Evolutionary conservation across 2,797 vertebrate genomes (phyloP), one percentile per base, ranked within the genome.

Genomic region (Acomys russatus): DNA sequence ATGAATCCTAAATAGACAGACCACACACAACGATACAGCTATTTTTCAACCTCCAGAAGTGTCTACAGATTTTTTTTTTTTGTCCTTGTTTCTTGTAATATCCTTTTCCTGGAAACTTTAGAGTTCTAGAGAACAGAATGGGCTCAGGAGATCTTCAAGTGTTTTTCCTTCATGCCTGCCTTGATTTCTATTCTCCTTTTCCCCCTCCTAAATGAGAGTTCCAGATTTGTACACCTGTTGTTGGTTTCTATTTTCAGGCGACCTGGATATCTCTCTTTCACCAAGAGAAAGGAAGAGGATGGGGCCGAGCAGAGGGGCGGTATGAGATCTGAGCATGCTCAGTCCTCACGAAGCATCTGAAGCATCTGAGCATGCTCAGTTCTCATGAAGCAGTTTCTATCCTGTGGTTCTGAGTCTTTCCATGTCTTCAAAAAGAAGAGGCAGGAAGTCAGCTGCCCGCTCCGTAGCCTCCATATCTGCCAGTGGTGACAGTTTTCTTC

Each of bases 221-320:
- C 56, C 12, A 66, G 54, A 54, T 14, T 63, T 95, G 9, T n/a
- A 1, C 35, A 9, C 23, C 68, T 94, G 90, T 80, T 74, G 20
- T 66, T 66, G 22, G 22, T 92, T 93, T 94, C 17, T 44, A 87
- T 91, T 94, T 96, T 78, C 70, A 49, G 54, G 76, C 76, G 66
- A 85, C 35, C n/a, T 63, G 49, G 54, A 66, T 77, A 8, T 6
- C 49, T 61, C 22, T n/a, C 28, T 96, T 92, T 85, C 7, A 64
- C 30, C 44, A 12, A 12, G 22, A 63, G 2, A 0, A 7, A 73
- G 22, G 51, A 56, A 73, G n/a, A 88, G 54, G n/a, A 54, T 6
- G 7, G 0, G 3, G 18, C 5, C 5, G 76, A 84, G 83, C n/a
- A 25, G 77, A 56, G 14, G 85, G 56, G 30, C 22, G 23, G 33